These are phyloP conservation scores for Paratrypauchen microcephalus DNA, from an alignment of 2,797 vertebrate genomes.

Conservation along the genomic window DNA sequence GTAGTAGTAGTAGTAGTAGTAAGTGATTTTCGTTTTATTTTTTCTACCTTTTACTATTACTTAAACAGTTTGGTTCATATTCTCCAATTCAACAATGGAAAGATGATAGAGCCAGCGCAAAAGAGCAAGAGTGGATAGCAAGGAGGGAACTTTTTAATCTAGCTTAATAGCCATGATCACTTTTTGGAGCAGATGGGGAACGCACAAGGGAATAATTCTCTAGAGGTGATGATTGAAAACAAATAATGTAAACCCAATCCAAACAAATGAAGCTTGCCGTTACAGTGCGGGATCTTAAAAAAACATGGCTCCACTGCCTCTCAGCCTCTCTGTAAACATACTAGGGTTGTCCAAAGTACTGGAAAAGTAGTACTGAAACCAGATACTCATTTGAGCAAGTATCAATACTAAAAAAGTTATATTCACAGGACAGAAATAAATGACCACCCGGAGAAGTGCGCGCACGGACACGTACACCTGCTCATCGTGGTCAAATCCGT, in stretches of 20 bases:
- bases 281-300: slow-evolving; percentile 24
- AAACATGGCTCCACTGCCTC: slow-evolving; percentile 17
- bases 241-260: slow-evolving; percentile 36
- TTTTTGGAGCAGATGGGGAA: slow-evolving; percentile 22
- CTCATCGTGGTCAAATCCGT: no score
- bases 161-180: slow-evolving; percentile 33
- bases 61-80: neutral
- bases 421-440: no score
- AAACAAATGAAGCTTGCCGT: slow-evolving; percentile 42
- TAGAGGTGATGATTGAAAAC: slow-evolving; percentile 41
- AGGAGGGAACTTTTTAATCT: slow-evolving; percentile 36
- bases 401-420: no score
- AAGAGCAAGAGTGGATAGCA: neutral
- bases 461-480: no score
- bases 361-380: no score
- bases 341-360: no score
- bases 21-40: neutral
- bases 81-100: neutral
- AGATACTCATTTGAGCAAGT: no score
- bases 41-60: neutral
- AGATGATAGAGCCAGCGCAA: slow-evolving; percentile 1
- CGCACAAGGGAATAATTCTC: slow-evolving; percentile 25
- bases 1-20: no score
- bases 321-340: neutral
- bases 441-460: no score